Percentiles rank a stretch among this genome's conserved stretches.
Conservation (phyloP, 2,888 invertebrate species). For the Ormyrus thymus region DNA sequence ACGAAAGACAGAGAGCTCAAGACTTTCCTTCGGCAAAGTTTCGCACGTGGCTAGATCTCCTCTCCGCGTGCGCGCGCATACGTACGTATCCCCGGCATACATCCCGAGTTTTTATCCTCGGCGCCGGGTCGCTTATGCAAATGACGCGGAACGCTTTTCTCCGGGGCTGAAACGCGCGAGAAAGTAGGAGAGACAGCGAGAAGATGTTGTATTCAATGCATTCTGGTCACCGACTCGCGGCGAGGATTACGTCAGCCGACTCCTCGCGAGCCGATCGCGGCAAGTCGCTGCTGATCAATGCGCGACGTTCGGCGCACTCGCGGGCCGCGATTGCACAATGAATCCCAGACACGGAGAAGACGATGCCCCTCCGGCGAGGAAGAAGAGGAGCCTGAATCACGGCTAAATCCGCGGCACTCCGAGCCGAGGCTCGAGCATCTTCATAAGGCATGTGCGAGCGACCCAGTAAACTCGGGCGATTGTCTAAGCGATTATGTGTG, state of each 20-base stretch:
- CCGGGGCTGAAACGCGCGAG: slow-evolving; percentile 29
- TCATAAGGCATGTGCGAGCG: slow-evolving; percentile 10
- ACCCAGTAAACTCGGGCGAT: slow-evolving; percentile 31
- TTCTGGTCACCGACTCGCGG: slow-evolving; percentile 54
- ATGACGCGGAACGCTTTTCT: slow-evolving; percentile 43
- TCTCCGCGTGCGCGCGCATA: background rate
- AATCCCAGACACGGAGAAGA: slow-evolving; percentile 15
- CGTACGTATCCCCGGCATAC: background rate
- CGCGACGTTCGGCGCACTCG: slow-evolving; percentile 36
- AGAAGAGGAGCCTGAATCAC: slow-evolving; percentile 14
- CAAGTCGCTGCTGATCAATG: slow-evolving; percentile 41
- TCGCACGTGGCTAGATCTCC: slow-evolving; percentile 14
- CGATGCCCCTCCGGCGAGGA: slow-evolving; percentile 25
- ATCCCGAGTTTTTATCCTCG: background rate
- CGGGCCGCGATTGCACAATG: slow-evolving; percentile 26
- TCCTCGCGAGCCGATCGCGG: slow-evolving; percentile 39
- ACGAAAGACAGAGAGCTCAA: background rate
- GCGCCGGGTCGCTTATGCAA: slow-evolving; percentile 48
- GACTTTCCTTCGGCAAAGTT: background rate
- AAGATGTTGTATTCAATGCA: slow-evolving; percentile 49
- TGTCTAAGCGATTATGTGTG: background rate
- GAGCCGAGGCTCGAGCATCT: slow-evolving; percentile 10
- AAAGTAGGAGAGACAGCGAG: slow-evolving; percentile 39
- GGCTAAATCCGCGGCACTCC: slow-evolving; percentile 12
- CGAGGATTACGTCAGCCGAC: slow-evolving; percentile 54